Conservation (phyloP, 2,797 vertebrate species). For the Somateria mollissima region DNA sequence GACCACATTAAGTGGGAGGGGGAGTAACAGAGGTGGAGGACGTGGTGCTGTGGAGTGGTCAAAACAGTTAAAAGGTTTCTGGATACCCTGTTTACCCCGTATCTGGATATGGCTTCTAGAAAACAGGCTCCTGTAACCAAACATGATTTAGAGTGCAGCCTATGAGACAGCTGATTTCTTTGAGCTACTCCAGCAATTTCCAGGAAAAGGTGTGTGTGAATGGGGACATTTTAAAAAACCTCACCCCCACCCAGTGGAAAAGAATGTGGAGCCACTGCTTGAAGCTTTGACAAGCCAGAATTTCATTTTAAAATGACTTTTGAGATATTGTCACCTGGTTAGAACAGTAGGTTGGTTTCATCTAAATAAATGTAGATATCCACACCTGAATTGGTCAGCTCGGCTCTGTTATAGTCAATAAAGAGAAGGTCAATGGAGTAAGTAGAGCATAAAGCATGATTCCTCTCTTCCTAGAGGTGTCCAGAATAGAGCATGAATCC, state of each 20-base stretch:
- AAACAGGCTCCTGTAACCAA: background rate
- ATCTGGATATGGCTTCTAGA: background rate
- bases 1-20: background rate
- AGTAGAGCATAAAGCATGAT: background rate
- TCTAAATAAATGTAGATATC: background rate
- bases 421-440: background rate
- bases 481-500: background rate
- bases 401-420: background rate
- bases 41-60: fast-evolving
- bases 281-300: background rate
- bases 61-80: background rate
- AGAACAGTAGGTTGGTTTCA: background rate
- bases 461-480: background rate
- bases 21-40: background rate
- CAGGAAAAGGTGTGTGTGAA: background rate
- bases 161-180: background rate
- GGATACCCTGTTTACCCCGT: background rate
- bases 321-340: background rate
- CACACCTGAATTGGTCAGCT: background rate
- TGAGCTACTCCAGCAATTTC: background rate
- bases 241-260: background rate
- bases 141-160: background rate
- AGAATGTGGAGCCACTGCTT: background rate
- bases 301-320: background rate
- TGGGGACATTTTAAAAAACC: background rate